Base-by-base conservation (phyloP, 1,140 invertebrate species). In the Penaeus vannamei region DNA sequence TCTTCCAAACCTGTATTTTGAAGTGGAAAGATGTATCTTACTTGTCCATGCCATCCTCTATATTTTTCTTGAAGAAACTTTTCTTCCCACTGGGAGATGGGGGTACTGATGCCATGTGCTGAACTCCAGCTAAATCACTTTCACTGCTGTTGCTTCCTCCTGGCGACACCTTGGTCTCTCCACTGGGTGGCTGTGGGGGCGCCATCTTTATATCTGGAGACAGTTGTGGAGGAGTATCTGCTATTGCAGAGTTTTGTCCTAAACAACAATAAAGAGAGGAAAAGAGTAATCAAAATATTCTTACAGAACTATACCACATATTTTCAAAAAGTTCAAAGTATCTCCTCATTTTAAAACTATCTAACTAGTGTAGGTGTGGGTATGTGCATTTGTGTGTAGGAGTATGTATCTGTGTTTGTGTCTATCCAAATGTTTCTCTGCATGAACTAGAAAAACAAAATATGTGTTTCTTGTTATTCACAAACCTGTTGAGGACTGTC, bases 1-100 rank as follows among this genome's bases (percentile, higher is more conserved):
- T 53, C 53, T 17, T 14, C 53, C 53, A 53, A 53, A 53, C 53
- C 53, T 12, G 14, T 53, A 12, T 53, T 42, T 42, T 42, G 36
- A 42, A 42, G 36, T 53, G 53, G 10, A 53, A 53, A 17, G 53
- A 29, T 22, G 64, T 32, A 76, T 92, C 93, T 93, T 94, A 98
- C 97, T 96, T 98, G 92, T 98, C 97, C 95, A 98, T 97, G 91
- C 97, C 97, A 94, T 98, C 98, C 87, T 94, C 91, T 86, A 96
- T 96, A 91, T 96, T 96, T 92, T 98, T 97, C 93, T 98, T 98
- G 91, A 97, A 97, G 90, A 97, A 96, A 91, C 95, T 95, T 92
- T 96, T 96, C 92, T 96, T 96, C 19, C 94, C 92, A n/a, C 94
- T 95, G 23, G 95, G 94, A 5, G 95, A 94, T 22, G 95, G 93